Conservation (phyloP, 1,140 invertebrate genomes). For the Gonioctena quinquepunctata region DNA sequence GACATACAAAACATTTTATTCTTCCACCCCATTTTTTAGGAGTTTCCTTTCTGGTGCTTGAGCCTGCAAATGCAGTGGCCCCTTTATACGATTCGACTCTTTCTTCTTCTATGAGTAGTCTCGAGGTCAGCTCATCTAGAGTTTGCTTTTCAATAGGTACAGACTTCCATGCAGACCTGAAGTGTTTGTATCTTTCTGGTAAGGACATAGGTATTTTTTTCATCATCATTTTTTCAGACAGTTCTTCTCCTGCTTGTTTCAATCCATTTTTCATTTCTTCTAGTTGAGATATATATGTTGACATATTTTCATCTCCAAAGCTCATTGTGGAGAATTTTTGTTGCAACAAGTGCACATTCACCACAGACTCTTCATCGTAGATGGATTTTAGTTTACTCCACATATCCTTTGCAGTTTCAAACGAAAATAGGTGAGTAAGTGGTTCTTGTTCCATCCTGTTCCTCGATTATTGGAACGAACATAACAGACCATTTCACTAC, state of each 20-base stretch:
- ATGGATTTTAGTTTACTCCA: background rate
- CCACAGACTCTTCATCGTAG: conserved; percentile 16
- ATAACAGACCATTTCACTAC: too few relatives aligned
- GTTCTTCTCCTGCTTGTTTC: conserved; percentile 37
- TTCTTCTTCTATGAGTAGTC: conserved; percentile 49
- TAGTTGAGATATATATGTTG: conserved; percentile 35
- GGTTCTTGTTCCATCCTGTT: too few relatives aligned
- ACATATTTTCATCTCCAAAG: conserved; percentile 24
- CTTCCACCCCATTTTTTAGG: too few relatives aligned
- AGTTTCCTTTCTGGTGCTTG: too few relatives aligned
- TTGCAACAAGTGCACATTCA: conserved; percentile 20
- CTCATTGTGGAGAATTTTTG: conserved; percentile 5
- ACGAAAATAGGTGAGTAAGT: too few relatives aligned
- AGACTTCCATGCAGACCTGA: conserved; percentile 44
- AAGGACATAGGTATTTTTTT: conserved; percentile 48
- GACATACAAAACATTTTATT: too few relatives aligned
- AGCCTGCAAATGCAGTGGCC: background rate
- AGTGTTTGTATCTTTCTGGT: conserved; percentile 42
- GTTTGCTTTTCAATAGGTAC: conserved; percentile 41
- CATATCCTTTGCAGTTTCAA: background rate
- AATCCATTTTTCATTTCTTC: conserved; percentile 39
- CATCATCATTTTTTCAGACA: conserved; percentile 42
- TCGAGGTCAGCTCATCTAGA: conserved; percentile 40
- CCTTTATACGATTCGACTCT: conserved; percentile 34
- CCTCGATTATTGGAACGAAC: too few relatives aligned